A percentile compares a stretch with the other conserved stretches of the same genome.
Evolutionary conservation across 2,797 vertebrate species (phyloP).

Genomic region (Adelosebastes latens): DNA sequence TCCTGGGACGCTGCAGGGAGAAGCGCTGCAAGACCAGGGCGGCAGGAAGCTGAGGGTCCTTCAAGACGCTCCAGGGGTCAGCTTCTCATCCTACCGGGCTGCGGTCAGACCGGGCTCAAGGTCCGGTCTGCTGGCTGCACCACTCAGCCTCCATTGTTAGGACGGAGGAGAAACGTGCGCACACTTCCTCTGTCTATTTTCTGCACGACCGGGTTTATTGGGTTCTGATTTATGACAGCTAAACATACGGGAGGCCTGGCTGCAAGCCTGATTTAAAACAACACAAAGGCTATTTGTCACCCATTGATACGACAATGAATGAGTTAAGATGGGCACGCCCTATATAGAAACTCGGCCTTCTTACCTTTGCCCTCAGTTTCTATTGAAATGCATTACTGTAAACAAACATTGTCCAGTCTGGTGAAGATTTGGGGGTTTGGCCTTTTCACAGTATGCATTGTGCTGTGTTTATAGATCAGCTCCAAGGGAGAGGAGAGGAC

Average conservation of each 20-base stretch:
- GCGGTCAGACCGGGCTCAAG: conserved; percentile 18
- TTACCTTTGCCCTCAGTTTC: conserved; percentile 19
- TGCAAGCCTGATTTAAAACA: conserved; percentile 33
- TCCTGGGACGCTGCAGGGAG: conserved; percentile 47
- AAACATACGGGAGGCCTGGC: conserved; percentile 26
- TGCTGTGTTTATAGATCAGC: not conserved
- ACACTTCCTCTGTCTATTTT: conserved; percentile 80
- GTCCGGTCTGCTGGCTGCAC: conserved; percentile 51
- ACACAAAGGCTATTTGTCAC: conserved; percentile 46
- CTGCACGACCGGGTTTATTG: conserved; percentile 64
- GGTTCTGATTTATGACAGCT: conserved; percentile 67
- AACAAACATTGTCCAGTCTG: not conserved
- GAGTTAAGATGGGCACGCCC: not conserved
- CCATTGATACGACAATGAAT: conserved; percentile 51
- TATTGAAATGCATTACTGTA: not conserved
- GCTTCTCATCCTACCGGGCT: conserved; percentile 44
- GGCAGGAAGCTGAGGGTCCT: conserved; percentile 78
- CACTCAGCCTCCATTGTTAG: conserved; percentile 76
- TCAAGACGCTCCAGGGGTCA: conserved; percentile 76
- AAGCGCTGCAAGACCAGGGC: conserved; percentile 16
- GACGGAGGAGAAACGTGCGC: conserved; percentile 51
- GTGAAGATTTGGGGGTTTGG: not conserved
- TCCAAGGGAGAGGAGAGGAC: not conserved
- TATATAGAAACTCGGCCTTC: conserved; percentile 32
- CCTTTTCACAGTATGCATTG: not conserved